Evolutionary conservation across 2,113 vertebrate genomes (phyloP), one percentile per base, ranked within the genome.

Genomic region (Suncus etruscus): DNA sequence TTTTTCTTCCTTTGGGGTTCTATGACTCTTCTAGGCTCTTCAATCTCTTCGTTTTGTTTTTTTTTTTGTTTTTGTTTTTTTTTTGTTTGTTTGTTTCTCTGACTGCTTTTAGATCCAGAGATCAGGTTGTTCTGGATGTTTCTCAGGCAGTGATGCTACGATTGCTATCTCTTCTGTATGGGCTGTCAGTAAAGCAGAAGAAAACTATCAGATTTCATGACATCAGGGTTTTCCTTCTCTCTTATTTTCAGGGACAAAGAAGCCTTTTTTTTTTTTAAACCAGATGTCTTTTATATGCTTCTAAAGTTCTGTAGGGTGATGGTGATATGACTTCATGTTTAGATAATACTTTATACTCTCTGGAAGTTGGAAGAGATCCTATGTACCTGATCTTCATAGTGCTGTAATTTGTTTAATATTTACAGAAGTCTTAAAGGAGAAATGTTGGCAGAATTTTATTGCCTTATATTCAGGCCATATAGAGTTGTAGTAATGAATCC

Each of bases 61-160:
- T 12, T 31, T 29, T 58, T 88, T 88, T 74, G n/a, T n/a, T 29
- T 82, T 50, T 89, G 12, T 31, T 29, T 58, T 88, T 88, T 74
- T 8, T 25, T 78, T 85, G 4, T 29, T 82, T 50, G 86, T 14
- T 31, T 29, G 50, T 88, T 88, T 74, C 18, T 73, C 78, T 86
- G 3, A 48, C 77, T 70, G 48, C 1, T 25, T 61, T 61, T 48
- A 11, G 45, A 4, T 69, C 18, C 51, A 48, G 39, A 66, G 32
- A 25, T 31, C 0, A 0, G 15, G 69, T 11, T 48, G 4, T 7
- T 29, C 0, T 15, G 74, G 47, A 0, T 3, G 54, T 87, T 82
- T 91, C 25, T 12, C 39, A 32, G 61, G 20, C 79, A 2, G 0
- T 2, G 3, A 6, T 45, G 2, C 29, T 45, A 51, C 24, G 2